phyloP scores from a whole-genome alignment of 1,140 invertebrate genomes.

The Nymphalis io region DNA sequence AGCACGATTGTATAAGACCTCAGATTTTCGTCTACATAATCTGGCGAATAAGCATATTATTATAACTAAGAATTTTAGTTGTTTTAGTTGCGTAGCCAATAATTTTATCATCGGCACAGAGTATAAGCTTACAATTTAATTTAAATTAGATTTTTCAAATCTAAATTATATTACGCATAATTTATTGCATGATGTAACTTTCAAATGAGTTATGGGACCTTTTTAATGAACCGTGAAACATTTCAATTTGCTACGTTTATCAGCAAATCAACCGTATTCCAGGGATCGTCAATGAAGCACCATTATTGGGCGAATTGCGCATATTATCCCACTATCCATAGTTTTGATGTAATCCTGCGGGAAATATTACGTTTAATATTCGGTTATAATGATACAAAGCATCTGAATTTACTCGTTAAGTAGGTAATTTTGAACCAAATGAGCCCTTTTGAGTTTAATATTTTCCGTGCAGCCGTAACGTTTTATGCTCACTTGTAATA shows the following conservation, averaged over 20 bases:
- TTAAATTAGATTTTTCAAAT: too few relatives aligned
- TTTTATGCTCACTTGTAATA: not conserved
- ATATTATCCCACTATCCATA: slow-evolving; percentile 57
- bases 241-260: slow-evolving; percentile 71
- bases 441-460: slow-evolving; percentile 22
- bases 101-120: not conserved
- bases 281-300: slow-evolving; percentile 56
- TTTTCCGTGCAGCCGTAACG: slow-evolving; percentile 11
- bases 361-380: slow-evolving; percentile 66
- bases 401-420: slow-evolving; percentile 57
- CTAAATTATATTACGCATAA: not conserved
- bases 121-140: too few relatives aligned
- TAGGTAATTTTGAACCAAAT: slow-evolving; percentile 41
- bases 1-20: too few relatives aligned
- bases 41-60: too few relatives aligned
- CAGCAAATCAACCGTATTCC: slow-evolving; percentile 58
- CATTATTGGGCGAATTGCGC: slow-evolving; percentile 67
- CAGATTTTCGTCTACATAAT: too few relatives aligned
- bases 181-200: slow-evolving; percentile 9
- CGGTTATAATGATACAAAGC: slow-evolving; percentile 68
- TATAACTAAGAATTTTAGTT: not conserved
- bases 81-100: not conserved
- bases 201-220: slow-evolving; percentile 51
- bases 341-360: slow-evolving; percentile 55
- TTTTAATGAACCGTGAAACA: slow-evolving; percentile 67